Evolutionary conservation across 1,140 invertebrate species (phyloP), one percentile per base, ranked within the genome.

Genomic region (Brachionus rubens): DNA sequence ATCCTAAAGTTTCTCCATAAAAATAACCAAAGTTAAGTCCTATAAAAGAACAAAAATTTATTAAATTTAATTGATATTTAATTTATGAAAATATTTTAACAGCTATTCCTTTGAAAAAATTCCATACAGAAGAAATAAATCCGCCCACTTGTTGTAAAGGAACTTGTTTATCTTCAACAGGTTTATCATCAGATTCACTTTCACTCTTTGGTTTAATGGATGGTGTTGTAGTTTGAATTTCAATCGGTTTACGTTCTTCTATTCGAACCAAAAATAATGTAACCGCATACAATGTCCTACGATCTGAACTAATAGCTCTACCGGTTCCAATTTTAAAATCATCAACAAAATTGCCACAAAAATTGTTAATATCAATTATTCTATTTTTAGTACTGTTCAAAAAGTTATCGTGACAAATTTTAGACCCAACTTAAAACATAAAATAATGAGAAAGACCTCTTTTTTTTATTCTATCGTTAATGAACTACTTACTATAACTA

Each of bases 381-480:
- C 36, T 33, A 19, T 9, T 59, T 1, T 59, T 33, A 19, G 19
- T 59, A 36, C 19, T 30, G 19, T 59, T 59, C 30, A 59, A 33
- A 36, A 59, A 59, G 36, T 59, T 59, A 36, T 59, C 54, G 36
- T 59, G 54, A 21, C 54, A 59, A 59, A 59, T 59, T 59, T 59
- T 59, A 0, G 54, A 59, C 19, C 54, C 54, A 36, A 59, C 54
- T 59, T 3, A 6, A 16, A 59, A 33, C 19, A 59, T 36, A 30
- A 26, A 52, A 5, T 26, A 59, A 19, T 19, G 16, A 19, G 16
- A 33, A 33, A 16, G n/a, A 0, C 19, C n/a, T 19, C 16, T 40
- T 59, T 16, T 40, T 33, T 14, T 16, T 36, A 16, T 16, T 40
- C 16, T 59, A 5, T 36, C 3, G 9, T 9, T 36, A 5, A 36